Conservation (phyloP, 1,140 invertebrate genomes). For the Ooceraea biroi region DNA sequence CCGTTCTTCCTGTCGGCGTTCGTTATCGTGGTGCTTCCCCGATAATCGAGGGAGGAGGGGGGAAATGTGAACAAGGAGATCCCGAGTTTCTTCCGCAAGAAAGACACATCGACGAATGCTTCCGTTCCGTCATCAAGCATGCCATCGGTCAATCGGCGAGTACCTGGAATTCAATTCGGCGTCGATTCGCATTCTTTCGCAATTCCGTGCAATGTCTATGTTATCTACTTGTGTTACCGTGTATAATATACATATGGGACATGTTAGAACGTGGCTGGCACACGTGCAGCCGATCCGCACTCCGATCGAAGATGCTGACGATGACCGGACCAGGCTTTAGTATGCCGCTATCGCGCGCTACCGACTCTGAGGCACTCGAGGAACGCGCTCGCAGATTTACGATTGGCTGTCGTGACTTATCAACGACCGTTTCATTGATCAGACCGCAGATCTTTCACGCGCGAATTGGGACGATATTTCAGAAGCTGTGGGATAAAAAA, state of each 20-base stretch:
- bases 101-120: neutral
- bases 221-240: neutral
- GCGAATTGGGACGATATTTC: neutral
- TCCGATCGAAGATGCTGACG: slow-evolving; percentile 11
- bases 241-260: neutral
- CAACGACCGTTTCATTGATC: neutral
- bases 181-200: slow-evolving; percentile 15
- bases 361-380: neutral
- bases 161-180: slow-evolving; percentile 49
- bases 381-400: slow-evolving; percentile 38
- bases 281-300: slow-evolving; percentile 41
- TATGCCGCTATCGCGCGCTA: slow-evolving; percentile 8
- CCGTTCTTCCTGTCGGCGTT: slow-evolving; percentile 26
- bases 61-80: too few species aligned
- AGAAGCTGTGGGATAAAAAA: neutral
- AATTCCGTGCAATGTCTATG: slow-evolving; percentile 13
- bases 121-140: slow-evolving; percentile 6
- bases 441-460: neutral
- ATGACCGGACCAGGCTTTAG: slow-evolving; percentile 11
- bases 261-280: neutral
- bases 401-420: neutral
- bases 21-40: slow-evolving; percentile 54
- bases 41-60: neutral
- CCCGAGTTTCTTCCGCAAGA: too few species aligned
- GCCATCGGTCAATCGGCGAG: slow-evolving; percentile 37